Base-by-base conservation (phyloP, 1,140 invertebrate species). In the Melipona quadrifasciata region DNA sequence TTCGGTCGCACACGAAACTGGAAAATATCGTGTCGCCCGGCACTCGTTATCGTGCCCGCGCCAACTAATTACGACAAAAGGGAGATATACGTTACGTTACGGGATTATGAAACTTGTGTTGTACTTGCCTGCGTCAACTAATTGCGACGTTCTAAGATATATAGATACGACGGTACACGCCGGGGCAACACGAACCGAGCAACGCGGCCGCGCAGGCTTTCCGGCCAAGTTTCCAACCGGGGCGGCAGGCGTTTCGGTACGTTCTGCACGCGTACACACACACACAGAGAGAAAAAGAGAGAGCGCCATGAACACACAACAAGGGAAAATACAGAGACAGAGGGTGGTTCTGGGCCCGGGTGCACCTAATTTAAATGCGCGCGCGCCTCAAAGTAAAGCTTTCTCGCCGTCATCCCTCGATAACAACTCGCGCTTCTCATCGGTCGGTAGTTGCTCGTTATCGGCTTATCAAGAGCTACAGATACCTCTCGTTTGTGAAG, bases 91-190 rank as follows among this genome's bases (percentile, higher is more conserved):
- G 72, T 89, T 89, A 74, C 82, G 70, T 80, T 83, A 71, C 80
- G 65, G 70, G 72, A 86, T 85, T 80, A 76, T 71, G 87, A 57
- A 89, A 88, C 76, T 89, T 80, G 72, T 64, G 72, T 51, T 65
- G 79, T 82, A 80, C 80, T 85, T 89, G 64, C 77, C 57, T 61
- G 51, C 80, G 72, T 86, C 84, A 80, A 80, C 88, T 89, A 89
- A 86, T 89, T 88, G 80, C 87, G 64, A 83, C 72, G 57, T 78
- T 83, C 77, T 61, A 83, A 83, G 77, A 71, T 34, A 72, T 82
- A 78, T 73, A 85, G 67, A 73, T 73, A 73, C 51, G 1, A 73
- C 51, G 1, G 39, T 27, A 27, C n/a, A n/a, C 5, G 24, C 1
- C 31, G 21, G 39, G n/a, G 47, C 55, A 64, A 58, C 64, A 31